A percentile compares a stretch with the other conserved stretches of the same genome.
Evolutionary conservation across 2,888 invertebrate species (phyloP).

Genomic region (Torymus auratus): DNA sequence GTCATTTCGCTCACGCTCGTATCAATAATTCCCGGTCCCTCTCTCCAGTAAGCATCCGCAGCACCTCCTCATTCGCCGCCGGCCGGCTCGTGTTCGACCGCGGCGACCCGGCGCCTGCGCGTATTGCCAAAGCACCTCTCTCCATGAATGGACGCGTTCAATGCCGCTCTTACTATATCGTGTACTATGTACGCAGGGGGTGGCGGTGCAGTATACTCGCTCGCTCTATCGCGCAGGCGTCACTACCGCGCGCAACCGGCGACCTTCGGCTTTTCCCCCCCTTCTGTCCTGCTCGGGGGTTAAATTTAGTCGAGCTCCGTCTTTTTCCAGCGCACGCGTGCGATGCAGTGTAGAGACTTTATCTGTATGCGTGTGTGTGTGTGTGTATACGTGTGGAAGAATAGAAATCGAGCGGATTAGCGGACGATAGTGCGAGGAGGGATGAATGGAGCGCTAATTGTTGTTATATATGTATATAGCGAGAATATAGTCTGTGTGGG

Average conservation of each 20-base stretch:
- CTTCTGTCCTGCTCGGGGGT: background rate
- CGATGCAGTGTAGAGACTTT: no score
- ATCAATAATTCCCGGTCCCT: constrained; percentile 42
- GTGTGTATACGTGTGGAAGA: no score
- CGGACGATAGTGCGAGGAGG: no score
- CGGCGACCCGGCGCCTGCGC: background rate
- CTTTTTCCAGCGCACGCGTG: no score
- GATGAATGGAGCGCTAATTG: no score
- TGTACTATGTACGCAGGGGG: no score
- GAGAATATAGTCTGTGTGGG: no score
- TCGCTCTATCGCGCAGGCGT: background rate
- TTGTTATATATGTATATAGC: no score
- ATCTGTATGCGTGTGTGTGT: no score
- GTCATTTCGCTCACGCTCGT: background rate
- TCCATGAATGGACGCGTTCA: background rate
- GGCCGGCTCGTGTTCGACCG: background rate
- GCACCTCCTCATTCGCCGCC: constrained; percentile 17
- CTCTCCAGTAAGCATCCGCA: background rate
- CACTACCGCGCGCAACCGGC: constrained; percentile 13
- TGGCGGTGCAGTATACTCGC: background rate
- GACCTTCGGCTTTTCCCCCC: constrained; percentile 25
- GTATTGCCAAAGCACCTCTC: background rate
- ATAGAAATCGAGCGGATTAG: no score
- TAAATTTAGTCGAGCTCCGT: no score
- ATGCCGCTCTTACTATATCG: no score